Evolutionary conservation across 2,888 invertebrate genomes (phyloP).

Genomic region (Himalopsyche anomala): DNA sequence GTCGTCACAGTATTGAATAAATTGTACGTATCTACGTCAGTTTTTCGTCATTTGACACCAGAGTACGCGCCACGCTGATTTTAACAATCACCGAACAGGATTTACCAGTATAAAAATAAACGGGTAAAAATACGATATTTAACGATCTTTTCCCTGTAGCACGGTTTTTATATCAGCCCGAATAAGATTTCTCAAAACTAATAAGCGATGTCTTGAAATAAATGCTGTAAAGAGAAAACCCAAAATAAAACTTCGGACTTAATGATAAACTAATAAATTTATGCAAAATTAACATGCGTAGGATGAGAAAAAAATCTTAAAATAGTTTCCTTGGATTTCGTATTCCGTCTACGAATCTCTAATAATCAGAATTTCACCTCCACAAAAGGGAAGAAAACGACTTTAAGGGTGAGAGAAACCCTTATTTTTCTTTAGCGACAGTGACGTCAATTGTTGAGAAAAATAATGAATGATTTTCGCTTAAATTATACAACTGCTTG

Average conservation of each 20-base stretch:
- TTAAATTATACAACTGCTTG: no score
- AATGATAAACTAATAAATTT: no score
- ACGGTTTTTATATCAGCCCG: neutral
- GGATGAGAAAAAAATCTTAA: no score
- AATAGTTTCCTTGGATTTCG: no score
- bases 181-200: neutral
- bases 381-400: no score
- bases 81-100: neutral
- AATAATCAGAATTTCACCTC: no score
- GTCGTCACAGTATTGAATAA: neutral
- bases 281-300: no score
- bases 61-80: neutral
- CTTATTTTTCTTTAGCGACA: no score
- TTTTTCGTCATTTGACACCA: neutral
- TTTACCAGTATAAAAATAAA: neutral
- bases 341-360: no score
- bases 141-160: slow-evolving; percentile 1
- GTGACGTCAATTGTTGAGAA: no score
- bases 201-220: neutral
- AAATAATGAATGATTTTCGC: no score
- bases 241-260: neutral
- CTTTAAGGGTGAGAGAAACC: no score
- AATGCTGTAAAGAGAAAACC: neutral
- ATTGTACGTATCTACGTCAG: neutral
- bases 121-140: neutral